phyloP scores from a whole-genome alignment of 2,888 invertebrate species.

The Bellardia bayeri region DNA sequence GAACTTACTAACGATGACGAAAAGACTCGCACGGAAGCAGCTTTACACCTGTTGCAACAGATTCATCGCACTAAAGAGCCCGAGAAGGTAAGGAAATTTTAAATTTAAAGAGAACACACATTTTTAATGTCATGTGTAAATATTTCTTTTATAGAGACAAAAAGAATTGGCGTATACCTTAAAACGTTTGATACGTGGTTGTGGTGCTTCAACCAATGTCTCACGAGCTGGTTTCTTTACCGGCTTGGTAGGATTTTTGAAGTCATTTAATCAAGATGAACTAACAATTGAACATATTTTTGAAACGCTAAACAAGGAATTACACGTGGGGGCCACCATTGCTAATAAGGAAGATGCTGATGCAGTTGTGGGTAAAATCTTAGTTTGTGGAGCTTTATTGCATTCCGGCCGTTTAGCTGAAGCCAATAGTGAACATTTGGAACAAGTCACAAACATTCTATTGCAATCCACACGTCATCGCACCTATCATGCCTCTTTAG shows the following conservation, averaged over 20 bases:
- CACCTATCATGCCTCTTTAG: conserved; percentile 82
- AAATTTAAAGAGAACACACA: background rate
- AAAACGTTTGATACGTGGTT: conserved; percentile 88
- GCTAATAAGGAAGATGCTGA: conserved; percentile 88
- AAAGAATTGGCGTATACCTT: conserved; percentile 88
- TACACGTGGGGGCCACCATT: conserved; percentile 85
- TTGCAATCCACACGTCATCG: conserved; percentile 77
- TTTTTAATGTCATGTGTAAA: background rate
- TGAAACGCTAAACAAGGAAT: conserved; percentile 87
- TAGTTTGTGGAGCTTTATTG: conserved; percentile 89
- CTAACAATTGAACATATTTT: conserved; percentile 86
- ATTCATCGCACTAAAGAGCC: conserved; percentile 75
- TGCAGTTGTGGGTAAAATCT: conserved; percentile 89
- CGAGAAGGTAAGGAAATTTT: conserved; percentile 76
- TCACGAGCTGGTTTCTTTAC: conserved; percentile 89
- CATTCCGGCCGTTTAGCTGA: conserved; percentile 87
- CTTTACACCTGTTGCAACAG: conserved; percentile 76
- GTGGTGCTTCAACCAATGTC: conserved; percentile 88
- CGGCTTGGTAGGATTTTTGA: conserved; percentile 87
- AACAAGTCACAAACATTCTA: conserved; percentile 84
- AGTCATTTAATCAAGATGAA: conserved; percentile 81
- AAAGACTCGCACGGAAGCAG: conserved; percentile 76
- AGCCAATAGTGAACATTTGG: conserved; percentile 85
- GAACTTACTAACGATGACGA: conserved; percentile 78
- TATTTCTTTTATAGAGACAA: conserved; percentile 84